Evolutionary conservation across 2,113 vertebrate species (phyloP), one percentile per base, ranked within the genome.

Genomic region (Pionites leucogaster): DNA sequence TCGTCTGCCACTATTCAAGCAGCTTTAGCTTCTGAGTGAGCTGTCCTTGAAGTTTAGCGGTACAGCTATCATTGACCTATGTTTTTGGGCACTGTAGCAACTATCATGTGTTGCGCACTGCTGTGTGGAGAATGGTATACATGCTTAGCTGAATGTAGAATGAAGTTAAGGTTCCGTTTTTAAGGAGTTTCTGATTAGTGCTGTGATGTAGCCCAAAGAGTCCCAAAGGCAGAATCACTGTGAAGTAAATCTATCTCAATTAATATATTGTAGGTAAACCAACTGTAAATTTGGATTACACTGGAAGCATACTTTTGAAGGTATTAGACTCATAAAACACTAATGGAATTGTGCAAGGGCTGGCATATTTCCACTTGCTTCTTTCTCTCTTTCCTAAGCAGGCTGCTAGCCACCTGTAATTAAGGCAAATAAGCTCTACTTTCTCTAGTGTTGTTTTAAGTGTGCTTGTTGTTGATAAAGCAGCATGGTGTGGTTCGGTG

Each of bases 11-110:
- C 15, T 62, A 1, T 49, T 49, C 11, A 16, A 63, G 25, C 25
- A 42, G 2, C 25, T 90, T 15, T 27, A 59, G 10, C 22, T 85
- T 37, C 31, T 18, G 18, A 6, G 10, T 44, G 19, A 5, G 8
- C 35, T 88, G 31, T 16, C 42, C 15, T 17, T 78, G 47, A 70
- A 60, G 55, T 55, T 50, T 24, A 11, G 55, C 6, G 10, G 35
- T 49, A 77, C 10, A 68, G 33, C 5, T 81, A 20, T 7, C 9
- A 15, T 0, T 12, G 1, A 55, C 23, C 33, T 27, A 1, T 0
- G 0, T 5, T 81, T 82, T 55, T n/a, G 55, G 49, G 9, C 17
- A 16, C 17, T 10, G 27, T 23, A 78, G 35, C 33, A 55, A 6
- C 29, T 55, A 12, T 7, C 10, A 22, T 6, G 5, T 2, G 0